A percentile compares a stretch with the other conserved stretches of the same genome.
phyloP scores from a whole-genome alignment of 2,797 vertebrate genomes.

The Scleropages formosus region DNA sequence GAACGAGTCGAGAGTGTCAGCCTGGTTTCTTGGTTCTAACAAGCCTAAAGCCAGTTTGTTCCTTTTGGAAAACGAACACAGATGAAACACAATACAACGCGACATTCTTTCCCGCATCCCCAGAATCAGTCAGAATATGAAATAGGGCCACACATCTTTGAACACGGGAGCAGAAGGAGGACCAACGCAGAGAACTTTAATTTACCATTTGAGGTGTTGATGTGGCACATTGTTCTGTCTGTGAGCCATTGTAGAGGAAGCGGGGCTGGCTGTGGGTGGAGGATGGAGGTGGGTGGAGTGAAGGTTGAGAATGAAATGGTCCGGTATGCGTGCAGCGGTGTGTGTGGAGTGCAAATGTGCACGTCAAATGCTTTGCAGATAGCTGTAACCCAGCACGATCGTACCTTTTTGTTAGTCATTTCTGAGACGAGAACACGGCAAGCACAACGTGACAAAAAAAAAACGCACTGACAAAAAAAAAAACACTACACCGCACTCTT shows the following conservation, averaged over 20 bases:
- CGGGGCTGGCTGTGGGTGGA: too few species aligned
- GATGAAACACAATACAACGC: neutral
- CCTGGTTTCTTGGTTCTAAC: slow-evolving; percentile 24
- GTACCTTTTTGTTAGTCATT: slow-evolving; percentile 48
- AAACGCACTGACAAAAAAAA: slow-evolving; percentile 43
- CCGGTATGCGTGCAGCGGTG: too few species aligned
- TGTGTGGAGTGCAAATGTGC: too few species aligned
- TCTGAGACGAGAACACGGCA: slow-evolving; percentile 31
- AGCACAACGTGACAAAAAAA: slow-evolving; percentile 30
- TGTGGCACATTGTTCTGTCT: slow-evolving; percentile 31
- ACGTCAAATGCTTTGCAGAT: slow-evolving; percentile 33
- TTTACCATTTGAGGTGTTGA: slow-evolving; percentile 36
- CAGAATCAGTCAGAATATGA: slow-evolving; percentile 30
- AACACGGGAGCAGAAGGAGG: neutral
- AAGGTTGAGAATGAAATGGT: slow-evolving; percentile 12
- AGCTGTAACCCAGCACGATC: neutral
- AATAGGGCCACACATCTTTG: neutral
- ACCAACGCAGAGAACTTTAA: slow-evolving; percentile 17
- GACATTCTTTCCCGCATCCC: slow-evolving; percentile 5
- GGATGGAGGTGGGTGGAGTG: slow-evolving; percentile 26
- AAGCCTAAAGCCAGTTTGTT: slow-evolving; percentile 7
- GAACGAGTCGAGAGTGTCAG: slow-evolving; percentile 29
- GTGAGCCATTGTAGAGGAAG: slow-evolving; percentile 29
- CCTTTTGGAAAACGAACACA: slow-evolving; percentile 9
- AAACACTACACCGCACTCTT: too few species aligned